phyloP scores from a whole-genome alignment of 1,140 invertebrate genomes.

The Ridgeia piscesae region DNA sequence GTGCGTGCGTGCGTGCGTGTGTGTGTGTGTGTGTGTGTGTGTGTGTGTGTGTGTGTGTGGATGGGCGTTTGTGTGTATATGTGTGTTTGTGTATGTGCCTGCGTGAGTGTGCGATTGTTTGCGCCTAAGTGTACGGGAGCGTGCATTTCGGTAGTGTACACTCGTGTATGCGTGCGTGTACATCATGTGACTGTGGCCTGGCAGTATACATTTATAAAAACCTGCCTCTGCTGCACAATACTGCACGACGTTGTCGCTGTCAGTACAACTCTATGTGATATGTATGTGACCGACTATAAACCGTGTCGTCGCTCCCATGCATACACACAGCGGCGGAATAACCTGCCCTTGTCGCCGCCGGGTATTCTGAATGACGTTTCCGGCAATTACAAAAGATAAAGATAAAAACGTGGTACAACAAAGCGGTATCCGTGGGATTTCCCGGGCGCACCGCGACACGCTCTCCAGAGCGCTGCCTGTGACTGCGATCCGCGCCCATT shows the following conservation, averaged over 20 bases:
- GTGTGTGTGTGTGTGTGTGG: conserved; percentile 12
- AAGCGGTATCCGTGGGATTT: background rate
- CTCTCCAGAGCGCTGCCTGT: too few relatives aligned
- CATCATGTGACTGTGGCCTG: too few relatives aligned
- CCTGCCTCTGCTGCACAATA: too few relatives aligned
- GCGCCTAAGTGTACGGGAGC: too few relatives aligned
- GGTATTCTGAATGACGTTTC: background rate
- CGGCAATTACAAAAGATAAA: background rate
- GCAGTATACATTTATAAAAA: background rate
- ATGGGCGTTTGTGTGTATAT: background rate
- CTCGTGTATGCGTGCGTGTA: too few relatives aligned
- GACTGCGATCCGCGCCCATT: background rate
- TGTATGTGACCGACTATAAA: background rate
- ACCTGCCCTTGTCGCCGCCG: background rate
- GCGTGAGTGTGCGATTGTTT: background rate
- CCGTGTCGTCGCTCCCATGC: background rate
- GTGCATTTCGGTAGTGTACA: too few relatives aligned
- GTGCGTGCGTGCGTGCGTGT: conserved; percentile 4
- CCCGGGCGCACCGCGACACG: too few relatives aligned
- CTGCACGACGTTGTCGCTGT: background rate
- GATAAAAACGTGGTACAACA: background rate
- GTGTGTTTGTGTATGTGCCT: background rate
- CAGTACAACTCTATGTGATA: background rate
- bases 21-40: conserved; percentile 13
- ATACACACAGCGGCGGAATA: background rate